Percentiles rank a stretch among this genome's conserved stretches.
Conservation (phyloP, 2,797 vertebrate genomes). For the Acomys russatus region DNA sequence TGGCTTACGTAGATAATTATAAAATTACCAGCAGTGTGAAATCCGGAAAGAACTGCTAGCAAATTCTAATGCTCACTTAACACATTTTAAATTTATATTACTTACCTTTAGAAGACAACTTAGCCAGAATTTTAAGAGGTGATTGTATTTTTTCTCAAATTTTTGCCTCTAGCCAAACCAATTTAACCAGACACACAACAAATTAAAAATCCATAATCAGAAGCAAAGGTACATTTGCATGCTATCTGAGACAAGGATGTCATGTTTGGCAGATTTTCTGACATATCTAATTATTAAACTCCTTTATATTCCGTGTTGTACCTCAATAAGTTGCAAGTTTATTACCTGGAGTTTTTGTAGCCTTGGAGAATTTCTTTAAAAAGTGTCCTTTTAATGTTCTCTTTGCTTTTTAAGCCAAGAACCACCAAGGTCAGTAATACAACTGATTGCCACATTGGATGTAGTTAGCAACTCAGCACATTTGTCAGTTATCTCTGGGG, state of each 20-base stretch:
- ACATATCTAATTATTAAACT: conserved; percentile 65
- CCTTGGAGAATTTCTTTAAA: conserved; percentile 24
- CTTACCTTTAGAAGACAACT: conserved; percentile 63
- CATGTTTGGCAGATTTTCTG: conserved; percentile 65
- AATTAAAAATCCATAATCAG: conserved; percentile 60
- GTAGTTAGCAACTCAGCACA: conserved; percentile 21
- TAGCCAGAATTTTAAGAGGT: conserved; percentile 21
- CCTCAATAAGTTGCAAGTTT: conserved; percentile 57
- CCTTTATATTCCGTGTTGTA: conserved; percentile 27
- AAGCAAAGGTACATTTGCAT: conserved; percentile 61
- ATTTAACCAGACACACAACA: conserved; percentile 54
- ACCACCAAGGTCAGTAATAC: conserved; percentile 46
- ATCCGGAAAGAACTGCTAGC: background rate
- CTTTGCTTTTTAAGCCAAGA: conserved; percentile 67
- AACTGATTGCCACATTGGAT: conserved; percentile 39
- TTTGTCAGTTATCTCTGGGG: conserved; percentile 10
- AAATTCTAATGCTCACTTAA: conserved; percentile 56
- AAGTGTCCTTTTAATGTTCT: conserved; percentile 53
- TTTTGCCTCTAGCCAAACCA: conserved; percentile 40
- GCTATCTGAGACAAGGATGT: conserved; percentile 46
- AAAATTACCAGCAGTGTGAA: conserved; percentile 29
- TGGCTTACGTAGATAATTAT: conserved; percentile 15
- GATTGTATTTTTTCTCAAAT: conserved; percentile 33
- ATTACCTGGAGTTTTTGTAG: conserved; percentile 52
- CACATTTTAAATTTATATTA: conserved; percentile 53